Base-by-base conservation (phyloP, 2,797 vertebrate genomes). In the Loris lydekkerianus region DNA sequence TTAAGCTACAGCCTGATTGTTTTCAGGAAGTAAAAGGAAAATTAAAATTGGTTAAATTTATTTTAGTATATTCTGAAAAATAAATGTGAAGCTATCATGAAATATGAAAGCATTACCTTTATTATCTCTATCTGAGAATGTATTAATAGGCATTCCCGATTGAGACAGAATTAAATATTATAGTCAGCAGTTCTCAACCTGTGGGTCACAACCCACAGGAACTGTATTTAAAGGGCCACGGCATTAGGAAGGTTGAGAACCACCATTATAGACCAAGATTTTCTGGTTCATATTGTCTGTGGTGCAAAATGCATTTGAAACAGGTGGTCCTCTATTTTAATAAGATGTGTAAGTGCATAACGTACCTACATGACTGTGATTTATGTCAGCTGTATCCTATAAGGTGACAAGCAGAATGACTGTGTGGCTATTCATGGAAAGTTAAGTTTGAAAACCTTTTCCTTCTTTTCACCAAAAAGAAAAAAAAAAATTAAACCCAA, bases 401-500 rank as follows among this genome's bases (percentile, higher is more conserved):
- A 75, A 78, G 82, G 93, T 97, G 95, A 96, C 15, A 65, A 60
- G 94, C 76, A 67, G 85, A 96, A 94, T 93, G 81, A 91, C 93
- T 80, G 83, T 69, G 29, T 94, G 81, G 86, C 93, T 89, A 88
- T 65, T 97, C 23, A 1, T 84, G 83, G 95, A 93, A 97, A 88
- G 87, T 95, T 97, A 76, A n/a, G 63, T 96, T 90, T 78, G 72
- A 80, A 72, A 34, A 84, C 7, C 3, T 90, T 96, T 96, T 95
- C 94, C 69, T 83, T 75, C 80, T 81, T 93, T 97, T 90, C 81
- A 93, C 89, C n/a, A 58, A 58, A 58, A 77, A 37, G 27, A 34
- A 93, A 93, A 93, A 98, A 89, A 65, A 10, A 89, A 65, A 7
- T 95, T 97, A 89, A 96, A 96, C 88, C 85, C 89, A 95, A 84